Base-by-base conservation (phyloP, 2,888 invertebrate species). In the Coleophora deauratella region DNA sequence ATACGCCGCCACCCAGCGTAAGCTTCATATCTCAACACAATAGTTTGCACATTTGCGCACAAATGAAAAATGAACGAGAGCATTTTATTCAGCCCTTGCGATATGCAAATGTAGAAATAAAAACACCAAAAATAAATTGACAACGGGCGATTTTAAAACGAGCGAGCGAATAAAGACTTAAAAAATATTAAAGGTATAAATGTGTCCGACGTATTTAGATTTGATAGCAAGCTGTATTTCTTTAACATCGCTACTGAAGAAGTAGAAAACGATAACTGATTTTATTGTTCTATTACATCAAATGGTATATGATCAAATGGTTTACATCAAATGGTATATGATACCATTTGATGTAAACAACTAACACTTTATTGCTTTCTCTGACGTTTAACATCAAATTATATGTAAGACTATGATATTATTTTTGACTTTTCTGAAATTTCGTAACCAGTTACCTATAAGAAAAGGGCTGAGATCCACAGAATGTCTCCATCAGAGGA, bases 121-220 rank as follows among this genome's bases (percentile, higher is more conserved):
- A 66, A 64, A 55, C 49, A 38, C 42, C 52, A 34, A 54, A 60
- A 57, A 63, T 65, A 73, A 74, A 73, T 70, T 62, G 62, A 59
- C 54, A 54, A 46, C 50, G 52, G n/a, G 21, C 10, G 31, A 31
- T 11, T n/a, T 7, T 31, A 31, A 31, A 31, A n/a, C 31, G 10
- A 31, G 9, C n/a, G 31, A 31, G 4, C 31, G 10, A 31, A 31
- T 31, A 31, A 31, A 31, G 9, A 31, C 31, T 31, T 68, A 60
- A 77, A 64, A 77, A 64, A 66, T 77, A 77, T 66, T 66, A 59
- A 58, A 52, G 51, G 47, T 61, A 72, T 77, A 76, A 76, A 76
- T 61, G 60, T 75, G 72, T 73, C 71, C 68, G 62, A 61, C 55
- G 55, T 58, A 52, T 68, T 72, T n/a, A 70, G 69, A 63, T 62